Base-by-base conservation (phyloP, 2,797 vertebrate genomes). In the Adelosebastes latens region DNA sequence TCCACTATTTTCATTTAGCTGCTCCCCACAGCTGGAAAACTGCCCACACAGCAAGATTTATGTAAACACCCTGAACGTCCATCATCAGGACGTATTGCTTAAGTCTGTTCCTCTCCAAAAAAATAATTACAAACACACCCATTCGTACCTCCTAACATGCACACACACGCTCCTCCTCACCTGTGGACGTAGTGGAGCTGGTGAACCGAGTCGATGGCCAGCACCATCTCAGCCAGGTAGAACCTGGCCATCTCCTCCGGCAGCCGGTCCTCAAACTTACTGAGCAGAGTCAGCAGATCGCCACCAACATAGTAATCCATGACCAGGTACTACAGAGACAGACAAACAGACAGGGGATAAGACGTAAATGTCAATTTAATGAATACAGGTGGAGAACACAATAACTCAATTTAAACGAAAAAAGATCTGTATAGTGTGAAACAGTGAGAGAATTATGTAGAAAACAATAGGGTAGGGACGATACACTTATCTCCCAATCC, bases 251-350 rank as follows among this genome's bases (percentile, higher is more conserved):
- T 99, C 52, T 99, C 99, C 91, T 99, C 98, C 2, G 99, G 99
- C 53, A 99, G 93, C 66, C 98, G 95, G 87, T 99, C 99, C 91
- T 99, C 98, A 93, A 99, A 99, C 92, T 99, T 99, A 93, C 99
- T 99, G 84, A 99, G 97, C 89, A 99, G 94, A 1, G 99, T 99
- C 87, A 99, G 96, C 84, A 99, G 96, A 91, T 99, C 99, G 42
- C 99, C 99, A 60, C 99, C 99, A 88, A 99, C 99, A 18, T 99
- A 99, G 93, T 99, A 99, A 96, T 99, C 98, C 99, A 99, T 99
- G 92, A 99, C 99, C 92, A 99, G 95, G 94, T 99, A 99, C 99
- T 99, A 10, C 14, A 72, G 67, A 62, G 4, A 52, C 16, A 71
- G 9, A 34, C 4, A 67, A 24, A 27, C 13, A 20, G 8, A 46